Base-by-base conservation (phyloP, 1,140 invertebrate species). In the Cotesia typhae region DNA sequence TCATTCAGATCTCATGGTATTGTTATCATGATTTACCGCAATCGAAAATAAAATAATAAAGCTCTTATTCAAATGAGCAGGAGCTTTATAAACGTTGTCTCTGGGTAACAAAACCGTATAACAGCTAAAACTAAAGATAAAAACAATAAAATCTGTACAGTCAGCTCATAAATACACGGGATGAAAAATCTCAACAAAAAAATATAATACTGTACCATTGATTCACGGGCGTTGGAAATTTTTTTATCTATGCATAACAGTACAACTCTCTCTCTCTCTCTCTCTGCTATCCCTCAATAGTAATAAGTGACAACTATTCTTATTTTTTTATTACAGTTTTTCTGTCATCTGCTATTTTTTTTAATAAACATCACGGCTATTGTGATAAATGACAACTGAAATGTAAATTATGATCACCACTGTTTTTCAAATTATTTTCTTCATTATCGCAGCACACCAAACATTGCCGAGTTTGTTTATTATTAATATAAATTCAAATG, bases 61-160 rank as follows among this genome's bases (percentile, higher is more conserved):
- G 41, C 41, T 47, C 41, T 57, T 57, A 57, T 57, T 63, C 6
- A 35, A 37, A 63, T 63, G 60, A 63, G 20, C 7, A 63, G 12
- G n/a, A 63, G 60, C 60, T 35, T 61, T 28, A 61, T 41, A 37
- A 65, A n/a, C 37, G 63, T 38, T 65, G 63, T 65, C 63, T 37
- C 38, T 12, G 17, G 63, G 63, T 20, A 65, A 57, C 14, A 57
- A 57, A 57, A 57, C 53, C 17, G 28, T 28, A 14, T 20, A 57
- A 17, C 9, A 57, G 53, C 17, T 57, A 57, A 20, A 57, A 36
- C 36, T 41, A 47, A 38, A 37, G 14, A 65, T 12, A 28, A 20
- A 14, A 65, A 14, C 12, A 65, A 47, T 14, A 65, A 65, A 65
- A 38, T 7, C 10, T 47, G 10, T 41, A 36, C 41, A n/a, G 20